Percentiles rank a stretch among this genome's conserved stretches.
These are phyloP conservation scores for Eledona agricola DNA, from an alignment of 2,888 invertebrate species.

Conservation along the genomic window DNA sequence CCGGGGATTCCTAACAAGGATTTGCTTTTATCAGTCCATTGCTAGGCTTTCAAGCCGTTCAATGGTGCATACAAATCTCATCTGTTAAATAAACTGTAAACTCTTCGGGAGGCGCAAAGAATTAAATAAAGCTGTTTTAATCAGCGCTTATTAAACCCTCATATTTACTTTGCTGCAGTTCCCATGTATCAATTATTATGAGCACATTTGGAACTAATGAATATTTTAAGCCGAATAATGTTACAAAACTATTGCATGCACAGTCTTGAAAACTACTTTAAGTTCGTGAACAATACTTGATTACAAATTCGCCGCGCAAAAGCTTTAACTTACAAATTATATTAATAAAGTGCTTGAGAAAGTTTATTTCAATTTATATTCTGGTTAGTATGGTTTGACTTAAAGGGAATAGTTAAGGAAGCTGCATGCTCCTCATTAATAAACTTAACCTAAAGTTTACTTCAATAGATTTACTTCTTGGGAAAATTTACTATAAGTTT, in stretches of 20 bases:
- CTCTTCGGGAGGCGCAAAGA: slow-evolving; percentile 29
- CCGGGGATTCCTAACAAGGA: slow-evolving; percentile 30
- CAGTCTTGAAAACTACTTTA: slow-evolving; percentile 1
- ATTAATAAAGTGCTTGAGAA: slow-evolving; percentile 31
- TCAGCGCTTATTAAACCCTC: slow-evolving; percentile 8
- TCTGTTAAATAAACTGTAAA: slow-evolving; percentile 37
- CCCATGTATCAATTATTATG: too few relatives aligned
- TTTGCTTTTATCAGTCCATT: slow-evolving; percentile 35
- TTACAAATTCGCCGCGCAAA: slow-evolving; percentile 23
- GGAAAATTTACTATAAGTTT: slow-evolving; percentile 21
- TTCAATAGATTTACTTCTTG: slow-evolving; percentile 27
- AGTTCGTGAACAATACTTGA: slow-evolving; percentile 30
- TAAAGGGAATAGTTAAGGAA: slow-evolving; percentile 37
- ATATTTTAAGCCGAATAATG: too few relatives aligned
- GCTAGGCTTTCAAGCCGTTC: slow-evolving; percentile 36
- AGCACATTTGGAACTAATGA: too few relatives aligned
- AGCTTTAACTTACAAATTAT: slow-evolving; percentile 23
- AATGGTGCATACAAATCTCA: slow-evolving; percentile 38
- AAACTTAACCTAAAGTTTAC: slow-evolving; percentile 28
- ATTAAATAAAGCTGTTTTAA: slow-evolving; percentile 34
- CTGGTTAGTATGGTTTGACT: slow-evolving; percentile 29
- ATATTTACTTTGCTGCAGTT: slow-evolving; percentile 25
- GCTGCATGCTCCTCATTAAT: slow-evolving; percentile 31
- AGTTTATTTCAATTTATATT: slow-evolving; percentile 35
- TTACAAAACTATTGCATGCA: neutral